These are phyloP conservation scores for Drosophila anomalata DNA, from an alignment of 2,888 invertebrate genomes.

Conservation along the genomic window DNA sequence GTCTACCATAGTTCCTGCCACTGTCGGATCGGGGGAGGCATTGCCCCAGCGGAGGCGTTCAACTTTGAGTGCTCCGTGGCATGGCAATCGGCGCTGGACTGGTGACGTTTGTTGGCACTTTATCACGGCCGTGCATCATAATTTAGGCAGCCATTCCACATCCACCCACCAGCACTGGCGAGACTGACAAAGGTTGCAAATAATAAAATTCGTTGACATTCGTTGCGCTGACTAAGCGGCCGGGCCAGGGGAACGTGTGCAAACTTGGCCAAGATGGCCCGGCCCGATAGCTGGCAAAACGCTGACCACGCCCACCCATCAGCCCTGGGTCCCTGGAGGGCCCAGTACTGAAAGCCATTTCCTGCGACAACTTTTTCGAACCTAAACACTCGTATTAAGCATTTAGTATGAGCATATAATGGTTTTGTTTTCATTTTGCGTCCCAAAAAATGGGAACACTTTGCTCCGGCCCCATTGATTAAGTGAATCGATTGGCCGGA, in stretches of 20 bases:
- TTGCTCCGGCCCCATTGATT: conserved; percentile 67
- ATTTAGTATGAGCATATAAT: conserved; percentile 58
- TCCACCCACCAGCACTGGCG: conserved; percentile 60
- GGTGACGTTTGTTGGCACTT: conserved; percentile 68
- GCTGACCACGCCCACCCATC: conserved; percentile 54
- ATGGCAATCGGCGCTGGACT: conserved; percentile 49
- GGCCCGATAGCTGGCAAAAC: conserved; percentile 39
- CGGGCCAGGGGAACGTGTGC: conserved; percentile 50
- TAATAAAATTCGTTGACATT: conserved; percentile 75
- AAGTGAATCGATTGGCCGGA: conserved; percentile 49
- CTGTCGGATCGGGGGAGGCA: conserved; percentile 28
- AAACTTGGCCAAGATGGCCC: conserved; percentile 61
- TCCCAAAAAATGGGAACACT: conserved; percentile 54
- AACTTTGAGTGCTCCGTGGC: conserved; percentile 37
- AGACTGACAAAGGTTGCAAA: conserved; percentile 34
- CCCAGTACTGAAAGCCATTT: conserved; percentile 39
- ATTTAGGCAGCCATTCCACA: conserved; percentile 67
- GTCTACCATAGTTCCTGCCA: conserved; percentile 18
- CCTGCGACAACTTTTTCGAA: conserved; percentile 68
- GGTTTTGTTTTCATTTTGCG: conserved; percentile 69
- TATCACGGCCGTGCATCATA: conserved; percentile 76
- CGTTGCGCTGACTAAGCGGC: conserved; percentile 68
- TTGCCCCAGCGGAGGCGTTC: conserved; percentile 48
- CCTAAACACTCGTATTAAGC: conserved; percentile 57
- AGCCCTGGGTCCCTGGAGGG: conserved; percentile 5